phyloP scores from a whole-genome alignment of 2,113 vertebrate species.

The Ctenodactylus gundi region DNA sequence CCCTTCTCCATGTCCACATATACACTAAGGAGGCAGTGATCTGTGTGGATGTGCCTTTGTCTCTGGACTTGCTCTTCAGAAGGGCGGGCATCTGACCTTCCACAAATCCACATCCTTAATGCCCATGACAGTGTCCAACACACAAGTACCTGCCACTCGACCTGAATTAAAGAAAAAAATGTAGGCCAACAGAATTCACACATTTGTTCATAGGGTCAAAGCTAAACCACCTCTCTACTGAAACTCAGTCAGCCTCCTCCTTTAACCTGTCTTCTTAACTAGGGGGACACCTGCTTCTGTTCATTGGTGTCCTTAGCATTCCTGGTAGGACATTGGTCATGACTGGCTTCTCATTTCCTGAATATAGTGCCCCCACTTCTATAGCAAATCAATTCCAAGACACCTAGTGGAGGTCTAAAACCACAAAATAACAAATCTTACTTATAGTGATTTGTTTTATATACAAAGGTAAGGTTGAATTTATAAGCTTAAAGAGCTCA shows the following conservation, averaged over 20 bases:
- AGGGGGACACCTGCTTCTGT: rapidly evolving
- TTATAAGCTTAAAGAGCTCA: background rate
- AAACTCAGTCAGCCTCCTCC: background rate
- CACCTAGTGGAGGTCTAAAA: background rate
- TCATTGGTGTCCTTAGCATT: background rate
- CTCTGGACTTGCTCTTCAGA: background rate
- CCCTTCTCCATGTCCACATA: background rate
- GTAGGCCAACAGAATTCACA: background rate
- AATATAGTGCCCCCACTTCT: background rate
- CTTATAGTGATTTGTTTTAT: background rate
- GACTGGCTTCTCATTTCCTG: background rate
- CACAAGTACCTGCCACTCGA: background rate
- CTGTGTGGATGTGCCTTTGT: background rate
- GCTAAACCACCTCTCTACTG: background rate
- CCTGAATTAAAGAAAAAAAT: background rate
- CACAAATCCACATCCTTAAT: background rate
- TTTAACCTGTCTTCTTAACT: no score
- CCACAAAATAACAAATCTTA: background rate
- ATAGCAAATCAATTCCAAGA: background rate
- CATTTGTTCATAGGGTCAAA: background rate
- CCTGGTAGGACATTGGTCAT: background rate
- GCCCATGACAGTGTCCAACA: no score
- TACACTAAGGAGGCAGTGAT: background rate
- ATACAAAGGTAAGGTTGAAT: background rate
- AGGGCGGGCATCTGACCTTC: background rate